Percentiles rank a stretch among this genome's conserved stretches.
phyloP scores from a whole-genome alignment of 2,797 vertebrate genomes.

The Leptodactylus fallax region DNA sequence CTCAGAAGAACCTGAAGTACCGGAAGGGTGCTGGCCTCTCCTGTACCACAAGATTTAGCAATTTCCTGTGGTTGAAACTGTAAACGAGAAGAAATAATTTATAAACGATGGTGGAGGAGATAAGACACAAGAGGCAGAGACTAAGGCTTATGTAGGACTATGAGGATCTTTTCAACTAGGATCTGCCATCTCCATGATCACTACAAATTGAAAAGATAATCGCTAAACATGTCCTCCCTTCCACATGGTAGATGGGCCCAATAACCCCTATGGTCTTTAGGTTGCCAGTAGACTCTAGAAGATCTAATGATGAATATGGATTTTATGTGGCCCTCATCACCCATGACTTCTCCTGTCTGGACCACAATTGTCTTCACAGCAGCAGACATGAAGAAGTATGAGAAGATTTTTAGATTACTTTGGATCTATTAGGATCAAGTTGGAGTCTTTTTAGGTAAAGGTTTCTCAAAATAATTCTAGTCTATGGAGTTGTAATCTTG shows the following conservation, averaged over 20 bases:
- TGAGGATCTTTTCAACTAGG: background rate
- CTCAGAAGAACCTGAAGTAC: background rate
- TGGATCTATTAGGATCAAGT: background rate
- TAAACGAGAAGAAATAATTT: slow-evolving; percentile 28
- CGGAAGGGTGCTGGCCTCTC: slow-evolving; percentile 12
- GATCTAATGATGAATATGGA: background rate
- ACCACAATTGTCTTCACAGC: background rate
- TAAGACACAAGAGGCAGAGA: background rate
- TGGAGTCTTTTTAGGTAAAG: background rate
- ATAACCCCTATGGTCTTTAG: background rate
- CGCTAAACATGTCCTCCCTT: background rate
- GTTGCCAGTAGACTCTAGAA: background rate
- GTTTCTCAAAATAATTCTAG: background rate
- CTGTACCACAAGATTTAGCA: slow-evolving; percentile 34
- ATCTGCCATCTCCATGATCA: background rate
- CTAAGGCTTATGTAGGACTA: background rate
- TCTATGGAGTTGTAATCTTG: background rate
- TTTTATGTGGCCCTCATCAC: background rate
- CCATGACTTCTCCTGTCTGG: background rate
- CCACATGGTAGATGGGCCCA: background rate
- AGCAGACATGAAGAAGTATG: too few species aligned
- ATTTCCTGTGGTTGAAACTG: slow-evolving; percentile 47
- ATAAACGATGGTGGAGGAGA: background rate
- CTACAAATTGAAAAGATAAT: background rate
- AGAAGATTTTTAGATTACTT: background rate